Base-by-base conservation (phyloP, 2,797 vertebrate genomes). In the Hippopotamyrus pictus region DNA sequence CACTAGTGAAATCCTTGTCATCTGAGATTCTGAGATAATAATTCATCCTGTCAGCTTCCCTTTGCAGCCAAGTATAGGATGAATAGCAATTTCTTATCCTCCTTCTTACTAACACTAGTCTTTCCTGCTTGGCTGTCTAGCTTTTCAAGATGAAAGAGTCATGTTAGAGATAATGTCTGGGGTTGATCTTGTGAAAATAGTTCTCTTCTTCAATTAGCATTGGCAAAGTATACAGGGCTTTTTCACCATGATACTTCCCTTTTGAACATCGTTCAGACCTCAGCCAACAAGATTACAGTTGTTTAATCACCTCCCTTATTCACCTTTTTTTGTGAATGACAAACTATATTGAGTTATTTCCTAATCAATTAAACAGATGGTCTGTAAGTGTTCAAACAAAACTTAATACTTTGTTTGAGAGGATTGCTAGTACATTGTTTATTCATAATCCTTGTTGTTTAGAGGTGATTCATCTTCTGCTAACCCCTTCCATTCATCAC, bases 31-130 rank as follows among this genome's bases (percentile, higher is more conserved):
- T 89, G 53, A 83, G 53, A 83, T 33, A 33, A 53, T 88, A 89
- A 89, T 89, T 83, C 76, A 89, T 82, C 37, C 50, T 29, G 88
- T 79, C 88, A 76, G 69, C 79, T 88, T 48, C 8, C 25, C 69
- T 69, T 79, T 33, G 29, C 76, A 57, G 69, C 29, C 50, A 83
- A 29, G 53, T 12, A 48, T 6, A 83, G 76, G 51, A 53, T 46
- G 53, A 59, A 62, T 46, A 82, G 54, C 29, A 57, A 83, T 62
- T 62, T 46, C 37, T 59, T 37, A 25, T 83, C 53, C n/a, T 59
- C 33, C 8, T 59, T 29, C 5, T 57, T 59, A 59, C 33, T 59
- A 51, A 83, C 44, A 54, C 59, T 79, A 44, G 73, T 54, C n/a
- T 88, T 88, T 50, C 46, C 51, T 83, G 53, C 51, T 57, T 46